Evolutionary conservation across 2,888 invertebrate species (phyloP).

Genomic region (Eristalis tenax): DNA sequence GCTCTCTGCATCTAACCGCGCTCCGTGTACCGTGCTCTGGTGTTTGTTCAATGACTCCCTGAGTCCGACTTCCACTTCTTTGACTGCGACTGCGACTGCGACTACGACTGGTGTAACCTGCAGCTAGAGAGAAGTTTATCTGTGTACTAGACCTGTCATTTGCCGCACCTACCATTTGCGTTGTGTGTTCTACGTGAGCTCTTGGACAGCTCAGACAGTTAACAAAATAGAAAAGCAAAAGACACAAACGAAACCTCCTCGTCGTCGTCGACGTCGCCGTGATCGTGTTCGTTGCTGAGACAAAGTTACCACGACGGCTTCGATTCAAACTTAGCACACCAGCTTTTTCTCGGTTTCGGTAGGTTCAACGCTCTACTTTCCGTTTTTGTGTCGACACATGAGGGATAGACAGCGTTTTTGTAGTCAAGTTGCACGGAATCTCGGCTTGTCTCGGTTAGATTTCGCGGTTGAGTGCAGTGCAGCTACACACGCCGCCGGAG

Average conservation of each 20-base stretch:
- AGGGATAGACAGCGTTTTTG: constrained; percentile 21
- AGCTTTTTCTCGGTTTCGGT: constrained; percentile 44
- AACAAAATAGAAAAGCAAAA: constrained; percentile 56
- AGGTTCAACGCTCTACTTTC: constrained; percentile 66
- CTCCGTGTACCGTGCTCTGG: neutral
- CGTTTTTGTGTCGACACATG: constrained; percentile 48
- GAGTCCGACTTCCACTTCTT: neutral
- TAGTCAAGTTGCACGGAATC: constrained; percentile 36
- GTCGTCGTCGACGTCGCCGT: constrained; percentile 1
- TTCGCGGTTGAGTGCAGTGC: constrained; percentile 36
- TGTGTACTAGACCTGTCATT: constrained; percentile 68
- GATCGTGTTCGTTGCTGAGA: constrained; percentile 20
- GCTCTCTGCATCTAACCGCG: neutral
- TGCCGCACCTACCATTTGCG: constrained; percentile 72
- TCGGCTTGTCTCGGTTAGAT: constrained; percentile 23
- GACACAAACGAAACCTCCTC: constrained; percentile 2
- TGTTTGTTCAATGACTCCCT: neutral
- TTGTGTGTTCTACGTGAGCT: constrained; percentile 69
- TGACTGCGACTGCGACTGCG: neutral
- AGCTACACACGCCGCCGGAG: neutral
- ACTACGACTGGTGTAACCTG: constrained; percentile 67
- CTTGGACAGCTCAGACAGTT: constrained; percentile 63
- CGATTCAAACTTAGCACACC: neutral
- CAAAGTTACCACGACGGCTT: constrained; percentile 59
- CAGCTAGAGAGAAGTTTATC: constrained; percentile 67